A percentile compares a stretch with the other conserved stretches of the same genome.
phyloP scores from a whole-genome alignment of 2,797 vertebrate species.

The Tragelaphus eurycerus region DNA sequence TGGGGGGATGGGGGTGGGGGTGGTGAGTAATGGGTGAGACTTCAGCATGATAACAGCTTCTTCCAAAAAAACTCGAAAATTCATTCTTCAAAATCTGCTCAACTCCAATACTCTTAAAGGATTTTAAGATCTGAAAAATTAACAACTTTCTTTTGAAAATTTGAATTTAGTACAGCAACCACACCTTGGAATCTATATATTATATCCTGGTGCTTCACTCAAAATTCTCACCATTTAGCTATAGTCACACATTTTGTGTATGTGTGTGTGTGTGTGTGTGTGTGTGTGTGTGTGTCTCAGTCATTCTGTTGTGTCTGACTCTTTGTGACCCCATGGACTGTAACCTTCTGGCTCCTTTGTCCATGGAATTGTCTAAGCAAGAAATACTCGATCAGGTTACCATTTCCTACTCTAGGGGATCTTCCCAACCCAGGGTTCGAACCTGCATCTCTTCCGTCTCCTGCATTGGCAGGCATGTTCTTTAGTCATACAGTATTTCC shows the following conservation, averaged over 20 bases:
- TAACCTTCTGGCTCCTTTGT: not conserved
- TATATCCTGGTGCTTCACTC: not conserved
- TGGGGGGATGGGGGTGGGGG: not conserved
- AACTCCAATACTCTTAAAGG: not conserved
- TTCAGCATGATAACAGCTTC: not conserved
- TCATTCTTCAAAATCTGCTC: not conserved
- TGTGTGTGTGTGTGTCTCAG: not conserved
- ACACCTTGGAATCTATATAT: constrained; percentile 10
- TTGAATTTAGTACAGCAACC: not conserved
- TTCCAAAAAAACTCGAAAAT: not conserved
- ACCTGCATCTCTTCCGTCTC: not conserved
- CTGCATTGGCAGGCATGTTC: not conserved
- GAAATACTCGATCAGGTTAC: not conserved
- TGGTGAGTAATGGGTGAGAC: not conserved
- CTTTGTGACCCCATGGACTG: not conserved
- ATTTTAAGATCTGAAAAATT: not conserved
- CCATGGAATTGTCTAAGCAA: not conserved
- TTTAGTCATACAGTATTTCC: not conserved
- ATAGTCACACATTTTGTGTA: not conserved
- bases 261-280: not conserved
- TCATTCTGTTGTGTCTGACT: not conserved
- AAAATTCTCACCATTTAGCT: not conserved
- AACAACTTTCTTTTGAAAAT: not conserved
- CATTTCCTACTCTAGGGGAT: not conserved
- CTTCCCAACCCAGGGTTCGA: not conserved